These are phyloP conservation scores for Megaceryle alcyon DNA, from an alignment of 2,797 vertebrate genomes.

Conservation along the genomic window DNA sequence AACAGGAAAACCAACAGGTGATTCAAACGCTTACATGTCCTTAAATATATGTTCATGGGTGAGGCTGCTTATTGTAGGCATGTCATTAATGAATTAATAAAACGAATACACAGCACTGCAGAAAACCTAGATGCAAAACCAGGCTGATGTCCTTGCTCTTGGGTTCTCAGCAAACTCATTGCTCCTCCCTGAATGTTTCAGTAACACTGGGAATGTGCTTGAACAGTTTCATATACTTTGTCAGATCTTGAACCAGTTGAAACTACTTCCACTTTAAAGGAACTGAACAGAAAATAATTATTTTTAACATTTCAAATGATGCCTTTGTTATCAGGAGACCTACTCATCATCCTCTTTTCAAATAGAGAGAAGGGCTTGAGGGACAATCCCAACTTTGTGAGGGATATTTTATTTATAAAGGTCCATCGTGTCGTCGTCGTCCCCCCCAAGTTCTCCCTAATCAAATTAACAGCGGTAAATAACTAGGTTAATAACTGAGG, in stretches of 20 bases:
- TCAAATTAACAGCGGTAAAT: constrained; percentile 10
- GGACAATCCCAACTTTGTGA: background rate
- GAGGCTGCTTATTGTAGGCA: background rate
- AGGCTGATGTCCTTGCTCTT: background rate
- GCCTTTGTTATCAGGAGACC: constrained; percentile 23
- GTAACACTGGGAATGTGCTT: background rate
- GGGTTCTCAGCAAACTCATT: background rate
- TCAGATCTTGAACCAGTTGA: background rate
- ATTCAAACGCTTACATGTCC: background rate
- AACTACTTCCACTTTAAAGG: background rate
- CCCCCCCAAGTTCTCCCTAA: constrained; percentile 13
- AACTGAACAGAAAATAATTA: background rate
- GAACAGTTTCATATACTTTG: background rate
- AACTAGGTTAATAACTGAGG: constrained; percentile 4
- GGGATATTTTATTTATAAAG: constrained; percentile 31
- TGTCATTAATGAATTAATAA: background rate
- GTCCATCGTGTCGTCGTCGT: background rate
- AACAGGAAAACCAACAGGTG: constrained; percentile 37
- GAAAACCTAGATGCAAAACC: background rate
- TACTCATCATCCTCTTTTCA: background rate
- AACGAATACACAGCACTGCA: background rate
- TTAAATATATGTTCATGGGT: background rate
- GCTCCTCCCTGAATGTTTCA: background rate
- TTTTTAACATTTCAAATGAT: constrained; percentile 21
- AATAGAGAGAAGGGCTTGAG: background rate